Base-by-base conservation (phyloP, 2,113 vertebrate species). In the Eudyptes chrysolophus region DNA sequence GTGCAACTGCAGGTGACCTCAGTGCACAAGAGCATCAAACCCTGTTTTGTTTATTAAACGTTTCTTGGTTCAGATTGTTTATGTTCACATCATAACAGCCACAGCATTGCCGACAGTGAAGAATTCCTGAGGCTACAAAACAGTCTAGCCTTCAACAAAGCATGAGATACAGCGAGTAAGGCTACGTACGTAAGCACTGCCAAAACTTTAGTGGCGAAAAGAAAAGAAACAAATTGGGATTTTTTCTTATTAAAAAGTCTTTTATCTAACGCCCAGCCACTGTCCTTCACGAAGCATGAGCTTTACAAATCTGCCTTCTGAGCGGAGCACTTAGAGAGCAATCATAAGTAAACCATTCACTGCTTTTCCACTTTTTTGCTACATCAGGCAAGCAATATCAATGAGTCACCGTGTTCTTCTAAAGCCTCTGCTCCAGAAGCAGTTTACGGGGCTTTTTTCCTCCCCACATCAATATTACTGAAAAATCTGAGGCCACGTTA, bases 291-390 rank as follows among this genome's bases (percentile, higher is more conserved):
- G 1, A 48, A 92, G 62, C 0, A 0, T 13, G 34, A 74, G 82
- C 75, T 88, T 42, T 21, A 61, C 21, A 65, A 38, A 78, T 12
- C 65, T 6, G 58, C 36, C 29, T 77, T 30, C 26, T 3, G 57
- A 79, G 52, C 4, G 0, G 7, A 75, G 36, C 2, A 3, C 11
- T 51, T 7, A 3, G 17, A 52, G 25, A 65, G 27, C 1, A 4
- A 26, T 46, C 34, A 0, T 9, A 48, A 52, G 62, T 26, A 49
- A 94, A 75, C 51, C n/a, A 62, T 65, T 62, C 51, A 29, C 29
- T 0, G 2, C 77, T 76, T 69, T 52, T 16, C 29, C 26, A 21
- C 44, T 19, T 44, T 10, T 44, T n/a, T 54, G 70, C 75, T 49
- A 9, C 3, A 38, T 51, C 87, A 77, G 87, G 32, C 76, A 69